Evolutionary conservation across 2,797 vertebrate species (phyloP), one percentile per base, ranked within the genome.

Genomic region (Poecilia velifera): DNA sequence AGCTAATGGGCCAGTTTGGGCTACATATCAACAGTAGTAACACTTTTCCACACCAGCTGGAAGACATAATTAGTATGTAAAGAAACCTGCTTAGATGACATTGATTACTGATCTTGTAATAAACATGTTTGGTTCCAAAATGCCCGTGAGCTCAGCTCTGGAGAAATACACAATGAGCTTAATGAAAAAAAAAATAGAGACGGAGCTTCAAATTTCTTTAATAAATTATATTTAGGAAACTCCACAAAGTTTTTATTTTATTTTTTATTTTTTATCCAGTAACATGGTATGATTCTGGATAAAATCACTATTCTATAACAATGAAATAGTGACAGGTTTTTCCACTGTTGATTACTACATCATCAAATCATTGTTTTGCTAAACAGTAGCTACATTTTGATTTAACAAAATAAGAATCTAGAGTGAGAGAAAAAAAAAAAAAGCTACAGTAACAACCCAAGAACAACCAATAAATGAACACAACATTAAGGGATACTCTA

Each of bases 11-110:
- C 92, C 90, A 82, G 22, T 84, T 80, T 77, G 89, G 91, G 90
- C 84, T 57, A 43, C 87, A 83, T 88, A 80, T 92, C 39, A 41
- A 41, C 39, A 41, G 39, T 41, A 41, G 39, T 41, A 41, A 41
- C 6, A 80, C 84, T 89, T 73, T 83, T 85, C 73, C 36, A 16
- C 85, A 84, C 84, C 92, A 94, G 92, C 91, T 94, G 94, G 87
- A 85, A 74, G 87, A 86, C 82, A 83, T 88, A 92, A 93, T 94
- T 94, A 94, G 94, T 91, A 95, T 92, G 91, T 93, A 93, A 91
- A 90, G 89, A 94, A 94, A 95, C 84, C 90, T 39, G 34, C 62
- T 66, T 36, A 73, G 31, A 31, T 14, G 16, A 72, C 28, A 45
- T 91, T 93, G 77, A 43, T 93, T 45, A 14, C 79, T 43, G 64